Evolutionary conservation across 2,113 vertebrate species (phyloP).

Genomic region (Mustelus asterias): DNA sequence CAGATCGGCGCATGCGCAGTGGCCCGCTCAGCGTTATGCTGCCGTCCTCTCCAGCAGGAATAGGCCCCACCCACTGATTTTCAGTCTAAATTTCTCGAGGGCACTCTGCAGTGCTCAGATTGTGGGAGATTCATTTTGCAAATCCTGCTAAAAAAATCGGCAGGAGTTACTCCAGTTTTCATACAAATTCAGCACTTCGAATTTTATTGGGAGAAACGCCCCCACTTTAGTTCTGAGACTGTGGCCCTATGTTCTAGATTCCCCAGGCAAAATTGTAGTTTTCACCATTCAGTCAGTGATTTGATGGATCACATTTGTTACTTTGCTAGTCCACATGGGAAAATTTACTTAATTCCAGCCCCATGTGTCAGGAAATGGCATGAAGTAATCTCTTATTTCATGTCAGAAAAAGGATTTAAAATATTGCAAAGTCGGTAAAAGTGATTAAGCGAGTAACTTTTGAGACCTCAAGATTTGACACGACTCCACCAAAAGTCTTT

Average conservation of each 20-base stretch:
- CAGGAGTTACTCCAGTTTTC: too few relatives aligned
- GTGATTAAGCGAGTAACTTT: background rate
- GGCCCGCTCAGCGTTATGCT: too few relatives aligned
- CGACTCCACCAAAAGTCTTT: background rate
- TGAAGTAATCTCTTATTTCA: constrained; percentile 7
- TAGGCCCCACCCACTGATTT: too few relatives aligned
- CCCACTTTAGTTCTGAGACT: background rate
- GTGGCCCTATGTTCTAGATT: too few relatives aligned
- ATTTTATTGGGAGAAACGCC: too few relatives aligned
- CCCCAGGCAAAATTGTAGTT: background rate
- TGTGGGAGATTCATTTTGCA: too few relatives aligned
- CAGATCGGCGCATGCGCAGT: too few relatives aligned
- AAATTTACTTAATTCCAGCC: background rate
- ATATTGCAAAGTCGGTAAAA: constrained; percentile 21
- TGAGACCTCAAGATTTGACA: background rate
- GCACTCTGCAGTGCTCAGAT: too few relatives aligned
- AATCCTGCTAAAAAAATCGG: too few relatives aligned
- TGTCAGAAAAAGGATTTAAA: background rate
- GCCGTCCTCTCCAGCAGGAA: too few relatives aligned
- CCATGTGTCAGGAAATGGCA: background rate
- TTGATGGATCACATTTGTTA: background rate
- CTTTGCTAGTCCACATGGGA: background rate
- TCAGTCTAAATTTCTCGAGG: too few relatives aligned
- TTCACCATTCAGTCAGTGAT: background rate
- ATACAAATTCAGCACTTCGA: too few relatives aligned